Evolutionary conservation across 2,797 vertebrate genomes (phyloP).

Genomic region (Myotis pilosus): DNA sequence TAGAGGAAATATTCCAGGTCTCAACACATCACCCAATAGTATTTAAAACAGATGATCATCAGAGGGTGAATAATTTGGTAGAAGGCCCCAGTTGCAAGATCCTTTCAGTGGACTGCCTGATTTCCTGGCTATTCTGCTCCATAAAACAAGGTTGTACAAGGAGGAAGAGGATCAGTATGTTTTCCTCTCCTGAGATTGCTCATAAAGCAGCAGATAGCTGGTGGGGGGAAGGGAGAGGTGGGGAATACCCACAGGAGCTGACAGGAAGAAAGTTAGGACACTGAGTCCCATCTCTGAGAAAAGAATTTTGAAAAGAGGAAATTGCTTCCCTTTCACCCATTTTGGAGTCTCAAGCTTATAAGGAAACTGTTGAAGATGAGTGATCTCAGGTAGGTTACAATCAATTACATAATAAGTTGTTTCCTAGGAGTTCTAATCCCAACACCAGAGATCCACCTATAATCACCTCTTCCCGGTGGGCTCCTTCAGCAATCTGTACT

Average conservation of each 20-base stretch:
- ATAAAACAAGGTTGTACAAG: not conserved
- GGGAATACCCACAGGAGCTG: not conserved
- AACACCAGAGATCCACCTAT: not conserved
- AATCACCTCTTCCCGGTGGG: conserved; percentile 18
- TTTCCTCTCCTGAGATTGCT: not conserved
- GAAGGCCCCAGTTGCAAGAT: not conserved
- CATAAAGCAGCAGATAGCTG: not conserved
- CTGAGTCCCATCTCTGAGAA: not conserved
- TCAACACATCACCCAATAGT: not conserved
- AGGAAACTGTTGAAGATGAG: not conserved
- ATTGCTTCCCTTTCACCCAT: not conserved
- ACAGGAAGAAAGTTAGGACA: not conserved
- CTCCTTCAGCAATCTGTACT: not conserved
- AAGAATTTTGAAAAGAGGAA: not conserved
- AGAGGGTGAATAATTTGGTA: not conserved
- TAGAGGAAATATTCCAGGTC: not conserved
- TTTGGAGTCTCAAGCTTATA: not conserved
- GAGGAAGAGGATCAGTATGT: not conserved
- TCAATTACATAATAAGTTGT: conserved; percentile 3
- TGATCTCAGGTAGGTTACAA: not conserved
- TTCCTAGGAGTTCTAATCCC: conserved; percentile 27
- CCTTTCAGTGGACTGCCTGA: not conserved
- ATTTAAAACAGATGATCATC: conserved; percentile 25
- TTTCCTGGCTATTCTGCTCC: not conserved
- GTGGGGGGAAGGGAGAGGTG: not conserved